Evolutionary conservation across 2,888 invertebrate species (phyloP).

Genomic region (Microctonus brassicae): DNA sequence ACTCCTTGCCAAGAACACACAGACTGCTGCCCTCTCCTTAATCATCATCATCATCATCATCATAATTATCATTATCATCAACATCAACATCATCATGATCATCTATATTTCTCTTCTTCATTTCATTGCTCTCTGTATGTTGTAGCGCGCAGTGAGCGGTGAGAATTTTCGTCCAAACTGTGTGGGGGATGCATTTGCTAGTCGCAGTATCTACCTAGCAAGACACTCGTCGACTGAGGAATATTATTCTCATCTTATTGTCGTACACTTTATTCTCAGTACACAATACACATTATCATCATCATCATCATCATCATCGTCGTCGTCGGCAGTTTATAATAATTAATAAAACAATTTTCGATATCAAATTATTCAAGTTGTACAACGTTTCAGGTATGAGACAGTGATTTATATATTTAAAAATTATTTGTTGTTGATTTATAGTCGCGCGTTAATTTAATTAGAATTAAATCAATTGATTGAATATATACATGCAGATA

Average conservation of each 20-base stretch:
- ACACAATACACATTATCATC: background rate
- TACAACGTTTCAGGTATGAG: too few species aligned
- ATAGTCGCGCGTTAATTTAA: background rate
- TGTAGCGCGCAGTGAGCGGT: conserved; percentile 47
- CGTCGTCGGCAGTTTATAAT: too few species aligned
- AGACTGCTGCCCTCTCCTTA: conserved; percentile 55
- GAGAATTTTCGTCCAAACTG: conserved; percentile 55
- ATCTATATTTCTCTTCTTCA: conserved; percentile 6
- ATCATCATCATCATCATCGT: too few species aligned
- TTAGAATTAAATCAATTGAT: conserved; percentile 9
- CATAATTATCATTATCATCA: conserved; percentile 23
- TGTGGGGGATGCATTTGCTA: conserved; percentile 60
- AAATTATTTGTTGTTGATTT: background rate
- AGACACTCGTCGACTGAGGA: conserved; percentile 42
- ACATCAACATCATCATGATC: background rate
- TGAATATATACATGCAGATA: conserved; percentile 29
- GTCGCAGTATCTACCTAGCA: conserved; percentile 55
- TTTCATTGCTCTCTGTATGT: background rate
- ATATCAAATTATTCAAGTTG: too few species aligned
- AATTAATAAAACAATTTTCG: too few species aligned
- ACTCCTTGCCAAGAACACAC: conserved; percentile 56
- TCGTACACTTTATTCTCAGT: conserved; percentile 8
- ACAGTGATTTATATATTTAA: too few species aligned
- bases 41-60: conserved; percentile 26
- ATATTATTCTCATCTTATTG: conserved; percentile 3